phyloP scores from a whole-genome alignment of 2,113 vertebrate genomes.

The Laticauda laticaudata region DNA sequence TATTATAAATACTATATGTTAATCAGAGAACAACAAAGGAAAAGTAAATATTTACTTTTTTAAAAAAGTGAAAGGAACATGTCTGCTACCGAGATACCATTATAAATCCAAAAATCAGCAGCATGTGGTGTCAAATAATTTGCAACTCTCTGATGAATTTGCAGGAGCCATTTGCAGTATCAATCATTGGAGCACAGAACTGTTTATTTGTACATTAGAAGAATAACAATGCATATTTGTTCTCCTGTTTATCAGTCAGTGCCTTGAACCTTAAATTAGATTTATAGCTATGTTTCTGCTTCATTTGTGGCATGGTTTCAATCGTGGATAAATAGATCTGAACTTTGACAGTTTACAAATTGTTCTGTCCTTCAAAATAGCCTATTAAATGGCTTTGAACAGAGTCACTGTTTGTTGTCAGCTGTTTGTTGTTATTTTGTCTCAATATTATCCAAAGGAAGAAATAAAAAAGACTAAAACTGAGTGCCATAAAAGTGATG shows the following conservation, averaged over 20 bases:
- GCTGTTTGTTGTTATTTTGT: constrained; percentile 18
- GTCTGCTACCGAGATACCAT: background rate
- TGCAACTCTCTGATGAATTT: constrained; percentile 22
- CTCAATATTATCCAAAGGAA: constrained; percentile 4
- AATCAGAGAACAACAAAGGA: background rate
- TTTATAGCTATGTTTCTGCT: constrained; percentile 51
- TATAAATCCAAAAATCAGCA: background rate
- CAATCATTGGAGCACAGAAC: constrained; percentile 13
- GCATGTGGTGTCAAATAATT: background rate
- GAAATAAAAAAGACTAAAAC: constrained; percentile 9
- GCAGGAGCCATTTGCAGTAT: constrained; percentile 22
- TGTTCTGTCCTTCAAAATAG: constrained; percentile 46
- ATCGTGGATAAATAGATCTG: constrained; percentile 38
- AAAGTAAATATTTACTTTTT: background rate
- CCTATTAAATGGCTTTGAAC: constrained; percentile 32
- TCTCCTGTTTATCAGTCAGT: constrained; percentile 43
- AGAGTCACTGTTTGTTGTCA: constrained; percentile 28
- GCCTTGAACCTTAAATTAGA: constrained; percentile 37
- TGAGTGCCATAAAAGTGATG: background rate
- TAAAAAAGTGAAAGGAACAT: background rate
- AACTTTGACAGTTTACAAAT: constrained; percentile 38
- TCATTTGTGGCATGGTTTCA: constrained; percentile 19
- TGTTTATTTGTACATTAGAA: constrained; percentile 40
- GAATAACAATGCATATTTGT: constrained; percentile 51
- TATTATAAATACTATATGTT: background rate